phyloP scores from a whole-genome alignment of 1,140 invertebrate genomes.

The Meloidogyne hapla region DNA sequence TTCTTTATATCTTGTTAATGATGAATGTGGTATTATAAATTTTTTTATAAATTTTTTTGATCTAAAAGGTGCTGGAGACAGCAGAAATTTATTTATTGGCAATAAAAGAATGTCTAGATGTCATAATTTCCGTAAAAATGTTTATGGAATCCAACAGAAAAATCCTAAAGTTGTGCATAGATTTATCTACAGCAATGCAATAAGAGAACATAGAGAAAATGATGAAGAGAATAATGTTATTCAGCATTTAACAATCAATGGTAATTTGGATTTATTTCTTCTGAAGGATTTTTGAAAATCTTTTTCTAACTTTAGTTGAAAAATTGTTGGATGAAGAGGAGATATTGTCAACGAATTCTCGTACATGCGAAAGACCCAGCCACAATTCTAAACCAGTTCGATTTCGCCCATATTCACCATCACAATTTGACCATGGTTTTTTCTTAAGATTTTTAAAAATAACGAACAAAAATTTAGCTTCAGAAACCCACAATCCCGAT shows the following conservation, averaged over 20 bases:
- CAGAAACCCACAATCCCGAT: background rate
- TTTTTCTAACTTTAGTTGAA: background rate
- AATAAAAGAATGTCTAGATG: background rate
- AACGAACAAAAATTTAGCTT: background rate
- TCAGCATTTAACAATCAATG: background rate
- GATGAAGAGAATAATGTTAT: background rate
- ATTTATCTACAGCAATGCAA: background rate
- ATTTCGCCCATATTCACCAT: background rate
- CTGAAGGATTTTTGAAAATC: background rate
- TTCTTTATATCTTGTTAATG: constrained; percentile 38
- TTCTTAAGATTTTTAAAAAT: background rate
- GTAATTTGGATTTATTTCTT: background rate
- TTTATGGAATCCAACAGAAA: background rate
- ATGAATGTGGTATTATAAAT: constrained; percentile 40
- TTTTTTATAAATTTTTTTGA: background rate
- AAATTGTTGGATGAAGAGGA: background rate
- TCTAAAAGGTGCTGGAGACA: background rate
- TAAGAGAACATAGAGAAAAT: background rate
- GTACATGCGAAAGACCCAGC: background rate
- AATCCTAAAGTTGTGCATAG: background rate
- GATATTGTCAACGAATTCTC: background rate
- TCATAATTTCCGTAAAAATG: background rate
- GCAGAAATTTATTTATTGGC: background rate
- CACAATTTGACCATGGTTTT: background rate
- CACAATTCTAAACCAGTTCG: background rate